Percentiles rank a stretch among this genome's conserved stretches.
These are phyloP conservation scores for Potorous gilbertii DNA, from an alignment of 2,797 vertebrate genomes.

Conservation along the genomic window DNA sequence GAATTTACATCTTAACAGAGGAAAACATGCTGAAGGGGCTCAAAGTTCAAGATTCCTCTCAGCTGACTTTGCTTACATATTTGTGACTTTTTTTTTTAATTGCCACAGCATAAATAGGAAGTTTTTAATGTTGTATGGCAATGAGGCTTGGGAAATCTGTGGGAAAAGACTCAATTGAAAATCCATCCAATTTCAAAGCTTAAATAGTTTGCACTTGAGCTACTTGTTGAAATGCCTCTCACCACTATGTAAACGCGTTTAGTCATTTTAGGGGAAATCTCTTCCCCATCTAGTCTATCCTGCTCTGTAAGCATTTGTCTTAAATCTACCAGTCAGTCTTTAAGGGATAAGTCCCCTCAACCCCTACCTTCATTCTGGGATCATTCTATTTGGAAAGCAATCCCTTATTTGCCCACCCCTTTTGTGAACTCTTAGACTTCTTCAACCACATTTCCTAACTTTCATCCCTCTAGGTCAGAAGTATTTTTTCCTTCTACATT, in stretches of 20 bases:
- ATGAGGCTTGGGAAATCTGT: neutral
- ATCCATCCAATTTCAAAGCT: neutral
- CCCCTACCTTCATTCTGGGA: neutral
- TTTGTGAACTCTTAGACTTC: neutral
- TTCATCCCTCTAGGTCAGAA: conserved; percentile 4
- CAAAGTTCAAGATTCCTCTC: neutral
- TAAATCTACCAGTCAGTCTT: neutral
- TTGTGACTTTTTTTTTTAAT: neutral
- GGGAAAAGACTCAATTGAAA: neutral
- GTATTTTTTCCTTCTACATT: neutral
- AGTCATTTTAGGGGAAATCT: neutral
- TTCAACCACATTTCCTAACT: neutral
- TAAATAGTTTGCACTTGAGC: neutral
- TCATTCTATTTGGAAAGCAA: neutral
- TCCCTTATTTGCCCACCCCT: neutral
- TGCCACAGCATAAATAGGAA: neutral
- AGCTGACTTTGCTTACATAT: neutral
- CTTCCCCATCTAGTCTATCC: neutral
- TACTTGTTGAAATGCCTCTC: neutral
- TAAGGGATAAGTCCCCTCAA: neutral
- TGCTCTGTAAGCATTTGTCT: neutral
- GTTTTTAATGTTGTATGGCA: neutral
- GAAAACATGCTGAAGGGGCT: neutral
- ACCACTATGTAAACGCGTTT: neutral
- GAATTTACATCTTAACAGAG: neutral